Base-by-base conservation (phyloP, 2,888 invertebrate genomes). In the Drosophila helvetica region DNA sequence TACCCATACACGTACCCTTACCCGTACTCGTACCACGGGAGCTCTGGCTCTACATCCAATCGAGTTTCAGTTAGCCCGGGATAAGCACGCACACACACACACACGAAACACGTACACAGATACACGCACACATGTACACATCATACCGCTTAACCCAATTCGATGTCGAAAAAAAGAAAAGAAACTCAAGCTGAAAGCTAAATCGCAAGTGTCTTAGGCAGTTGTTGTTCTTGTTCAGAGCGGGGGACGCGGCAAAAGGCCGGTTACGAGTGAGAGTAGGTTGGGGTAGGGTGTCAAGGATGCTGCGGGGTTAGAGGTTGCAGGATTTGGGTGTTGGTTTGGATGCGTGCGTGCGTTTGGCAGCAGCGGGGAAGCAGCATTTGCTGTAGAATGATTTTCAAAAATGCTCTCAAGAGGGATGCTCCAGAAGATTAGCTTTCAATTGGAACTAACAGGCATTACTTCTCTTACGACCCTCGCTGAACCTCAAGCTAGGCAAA, bases 61-160 rank as follows among this genome's bases (percentile, higher is more conserved):
- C 83, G 86, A 86, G 86, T 82, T 85, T 82, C 74, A 79, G 79
- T 85, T 85, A 83, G 81, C 66, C 70, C 62, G 75, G 79, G 74
- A 57, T 63, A 67, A 57, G 51, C 55, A 65, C 48, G 53, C 15
- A 47, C 19, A 18, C 62, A 18, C 53, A 60, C 46, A 45, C 63
- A 47, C 27, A 27, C 27, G 8, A 8, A 42, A 10, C 46, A 57
- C 33, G 27, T 8, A 27, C 8, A 8, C 27, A 25, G 25, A 25
- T 25, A 54, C 50, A 67, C 52, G 52, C 19, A 50, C 33, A 47
- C 53, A 46, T 30, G 53, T 22, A 63, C 53, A 64, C 71, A 68
- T 68, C 75, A 64, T 72, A 73, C 87, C 85, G 83, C 83, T 87
- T 87, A 83, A 85, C 87, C 83, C 85, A 87, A 87, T 87, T 83